Conservation (phyloP, 92 coral and sea anemone species). For the Paragorgia papillata region DNA sequence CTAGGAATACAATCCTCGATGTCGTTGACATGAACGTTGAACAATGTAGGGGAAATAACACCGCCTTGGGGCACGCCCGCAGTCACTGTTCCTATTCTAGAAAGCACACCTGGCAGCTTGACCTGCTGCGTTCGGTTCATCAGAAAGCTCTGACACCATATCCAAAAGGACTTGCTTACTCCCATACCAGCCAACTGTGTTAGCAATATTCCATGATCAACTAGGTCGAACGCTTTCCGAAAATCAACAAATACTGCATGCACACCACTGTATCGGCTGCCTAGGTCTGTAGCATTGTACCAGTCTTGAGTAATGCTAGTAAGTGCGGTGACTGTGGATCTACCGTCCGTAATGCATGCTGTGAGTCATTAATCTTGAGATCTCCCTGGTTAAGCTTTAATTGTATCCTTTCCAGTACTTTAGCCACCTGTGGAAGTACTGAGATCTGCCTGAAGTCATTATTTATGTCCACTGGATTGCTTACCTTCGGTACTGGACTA, state of each 20-base stretch:
- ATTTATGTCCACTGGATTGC: conserved; percentile 15
- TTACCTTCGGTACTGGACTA: conserved; percentile 55
- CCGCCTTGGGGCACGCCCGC: conserved; percentile 59
- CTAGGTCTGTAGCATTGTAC: conserved; percentile 29
- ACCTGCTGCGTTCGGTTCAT: conserved; percentile 27
- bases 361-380: conserved; percentile 25
- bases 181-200: conserved; percentile 54
- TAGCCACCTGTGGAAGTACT: conserved; percentile 55
- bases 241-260: conserved; percentile 54
- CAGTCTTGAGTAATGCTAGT: conserved; percentile 43
- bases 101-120: conserved; percentile 23
- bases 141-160: conserved; percentile 42
- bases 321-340: conserved; percentile 55
- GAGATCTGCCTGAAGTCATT: conserved; percentile 50
- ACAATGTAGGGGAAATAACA: conserved; percentile 48
- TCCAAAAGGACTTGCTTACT: conserved; percentile 46
- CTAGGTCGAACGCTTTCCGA: conserved; percentile 54
- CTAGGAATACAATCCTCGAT: conserved; percentile 41
- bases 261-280: conserved; percentile 20
- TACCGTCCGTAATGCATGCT: conserved; percentile 49
- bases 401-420: conserved; percentile 56
- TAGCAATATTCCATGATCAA: conserved; percentile 45
- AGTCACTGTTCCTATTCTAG: conserved; percentile 16
- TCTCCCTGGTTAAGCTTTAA: conserved; percentile 38
- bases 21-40: conserved; percentile 37